Base-by-base conservation (phyloP, 2,797 vertebrate genomes). In the Tenualosa thibaudeaui region DNA sequence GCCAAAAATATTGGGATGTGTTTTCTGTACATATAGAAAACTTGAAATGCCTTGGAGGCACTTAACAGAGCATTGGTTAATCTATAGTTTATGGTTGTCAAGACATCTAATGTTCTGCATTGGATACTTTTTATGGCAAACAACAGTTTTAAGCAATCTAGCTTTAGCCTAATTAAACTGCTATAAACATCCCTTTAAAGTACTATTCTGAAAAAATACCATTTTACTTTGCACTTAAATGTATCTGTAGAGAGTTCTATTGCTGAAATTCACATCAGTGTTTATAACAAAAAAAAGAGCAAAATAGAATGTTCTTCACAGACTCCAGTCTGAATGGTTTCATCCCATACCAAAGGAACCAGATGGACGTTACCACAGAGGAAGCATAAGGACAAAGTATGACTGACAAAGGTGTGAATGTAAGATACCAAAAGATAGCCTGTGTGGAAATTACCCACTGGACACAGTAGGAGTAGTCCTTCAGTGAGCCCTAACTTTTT, bases 1-100 rank as follows among this genome's bases (percentile, higher is more conserved):
- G 94, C 94, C 94, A 93, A 95, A 90, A 85, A 91, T 89, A 90
- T 92, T 91, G 88, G 71, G 37, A 46, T 78, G 40, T 78, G 26
- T 43, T n/a, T n/a, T n/a, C n/a, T 10, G 5, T 68, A 2, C 24
- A 68, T 31, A 3, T 12, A 40, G 12, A 71, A 15, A 71, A 71
- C 31, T 37, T 71, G 24, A 65, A 31, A 65, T 24, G 62, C 62
- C 24, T 31, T 65, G 24, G 10, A 65, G 31, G 62, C 62, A 26
- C 62, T 65, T 65, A 65, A 1, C 26, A 71, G 24, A 71, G 13
- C 26, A 62, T 24, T 40, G 1, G 26, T 37, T 4, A 71, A 37
- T 15, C 31, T 15, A 5, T 31, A 31, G 31, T 31, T 31, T 31
- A 31, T 31, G 12, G 12, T 26, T 71, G 24, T 37, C 10, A 71